Conservation (phyloP, 1,140 invertebrate species). For the Callitettix versicolor region DNA sequence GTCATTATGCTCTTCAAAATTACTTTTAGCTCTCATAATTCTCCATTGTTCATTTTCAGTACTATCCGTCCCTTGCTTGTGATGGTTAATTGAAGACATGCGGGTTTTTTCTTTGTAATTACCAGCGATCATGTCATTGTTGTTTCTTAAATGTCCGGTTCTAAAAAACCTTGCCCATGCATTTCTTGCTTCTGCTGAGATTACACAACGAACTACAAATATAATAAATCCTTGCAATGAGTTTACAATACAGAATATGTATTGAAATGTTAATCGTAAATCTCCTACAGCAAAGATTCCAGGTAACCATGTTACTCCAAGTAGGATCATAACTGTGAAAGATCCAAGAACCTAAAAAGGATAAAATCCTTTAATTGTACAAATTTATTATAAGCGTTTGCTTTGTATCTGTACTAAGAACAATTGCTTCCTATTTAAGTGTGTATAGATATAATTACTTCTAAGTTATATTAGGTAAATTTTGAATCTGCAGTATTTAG, state of each 20-base stretch:
- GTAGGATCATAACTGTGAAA: conserved; percentile 41
- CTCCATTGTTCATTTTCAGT: too few relatives aligned
- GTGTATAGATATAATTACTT: too few relatives aligned
- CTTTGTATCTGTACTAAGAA: too few relatives aligned
- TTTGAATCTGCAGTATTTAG: not conserved
- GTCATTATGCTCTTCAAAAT: not conserved
- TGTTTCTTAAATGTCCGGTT: conserved; percentile 31
- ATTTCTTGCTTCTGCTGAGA: conserved; percentile 38
- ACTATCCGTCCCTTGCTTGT: too few relatives aligned
- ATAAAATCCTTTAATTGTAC: not conserved
- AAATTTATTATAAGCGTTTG: not conserved
- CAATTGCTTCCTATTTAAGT: too few relatives aligned
- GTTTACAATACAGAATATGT: conserved; percentile 41
- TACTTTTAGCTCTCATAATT: not conserved
- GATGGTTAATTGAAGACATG: not conserved
- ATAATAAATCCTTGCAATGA: conserved; percentile 43
- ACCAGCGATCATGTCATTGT: not conserved
- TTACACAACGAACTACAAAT: conserved; percentile 39
- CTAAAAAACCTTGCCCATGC: conserved; percentile 36
- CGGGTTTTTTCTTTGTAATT: not conserved
- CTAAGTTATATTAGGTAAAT: too few relatives aligned
- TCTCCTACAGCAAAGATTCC: conserved; percentile 39
- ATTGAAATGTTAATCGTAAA: conserved; percentile 37
- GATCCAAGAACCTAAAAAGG: conserved; percentile 38
- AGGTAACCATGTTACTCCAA: conserved; percentile 44